Percentiles rank a stretch among this genome's conserved stretches.
Conservation (phyloP, 2,113 vertebrate genomes). For the Zosterops hypoxanthus region DNA sequence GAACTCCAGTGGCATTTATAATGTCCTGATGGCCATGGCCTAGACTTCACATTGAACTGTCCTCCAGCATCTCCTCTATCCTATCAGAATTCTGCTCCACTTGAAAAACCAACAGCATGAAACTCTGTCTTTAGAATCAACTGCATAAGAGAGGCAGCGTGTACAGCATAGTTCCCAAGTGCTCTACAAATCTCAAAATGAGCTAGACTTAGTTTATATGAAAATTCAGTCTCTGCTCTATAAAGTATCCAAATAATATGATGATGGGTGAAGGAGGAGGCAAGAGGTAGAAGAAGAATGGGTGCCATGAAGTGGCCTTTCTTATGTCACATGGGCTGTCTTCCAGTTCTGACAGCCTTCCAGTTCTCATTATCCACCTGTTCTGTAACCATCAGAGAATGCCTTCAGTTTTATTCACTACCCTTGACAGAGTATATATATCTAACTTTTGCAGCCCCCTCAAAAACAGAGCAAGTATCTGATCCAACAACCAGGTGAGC, state of each 20-base stretch:
- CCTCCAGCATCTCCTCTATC: neutral
- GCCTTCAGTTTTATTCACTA: neutral
- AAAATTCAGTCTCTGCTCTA: neutral
- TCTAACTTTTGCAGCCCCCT: neutral
- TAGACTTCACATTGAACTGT: neutral
- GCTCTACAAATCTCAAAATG: neutral
- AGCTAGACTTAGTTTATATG: neutral
- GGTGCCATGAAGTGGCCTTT: neutral
- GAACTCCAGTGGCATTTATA: neutral
- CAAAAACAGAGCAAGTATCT: neutral
- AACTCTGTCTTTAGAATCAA: neutral
- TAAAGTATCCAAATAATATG: neutral
- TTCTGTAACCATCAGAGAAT: neutral
- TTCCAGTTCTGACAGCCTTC: neutral
- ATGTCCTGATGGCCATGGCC: neutral
- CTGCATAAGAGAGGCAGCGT: neutral
- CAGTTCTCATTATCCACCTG: neutral
- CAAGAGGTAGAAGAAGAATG: neutral
- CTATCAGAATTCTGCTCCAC: neutral
- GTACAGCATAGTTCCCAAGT: neutral
- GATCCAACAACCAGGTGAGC: neutral
- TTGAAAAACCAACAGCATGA: neutral
- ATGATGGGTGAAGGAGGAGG: neutral
- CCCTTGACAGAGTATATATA: neutral
- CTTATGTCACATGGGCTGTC: neutral